Evolutionary conservation across 2,113 vertebrate genomes (phyloP).

Genomic region (Sinocyclocheilus rhinocerous): DNA sequence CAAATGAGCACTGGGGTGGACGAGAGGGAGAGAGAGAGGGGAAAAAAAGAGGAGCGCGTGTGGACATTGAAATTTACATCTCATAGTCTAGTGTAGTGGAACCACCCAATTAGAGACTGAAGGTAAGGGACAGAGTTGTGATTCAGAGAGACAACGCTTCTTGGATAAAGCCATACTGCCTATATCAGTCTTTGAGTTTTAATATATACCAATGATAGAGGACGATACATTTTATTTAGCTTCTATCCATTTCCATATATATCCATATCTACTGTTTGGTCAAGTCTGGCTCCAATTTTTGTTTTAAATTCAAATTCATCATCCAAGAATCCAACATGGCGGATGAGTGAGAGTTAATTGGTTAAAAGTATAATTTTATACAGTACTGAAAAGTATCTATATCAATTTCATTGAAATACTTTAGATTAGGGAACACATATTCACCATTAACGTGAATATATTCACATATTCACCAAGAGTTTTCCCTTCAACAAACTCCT

Average conservation of each 20-base stretch:
- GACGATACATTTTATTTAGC: not conserved
- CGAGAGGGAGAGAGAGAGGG: constrained; percentile 50
- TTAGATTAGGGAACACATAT: too few species aligned
- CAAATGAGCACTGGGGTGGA: constrained; percentile 72
- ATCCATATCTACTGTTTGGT: not conserved
- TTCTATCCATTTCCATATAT: not conserved
- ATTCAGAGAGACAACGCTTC: constrained; percentile 39
- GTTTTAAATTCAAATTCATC: not conserved
- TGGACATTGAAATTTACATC: constrained; percentile 59
- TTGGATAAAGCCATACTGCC: constrained; percentile 22
- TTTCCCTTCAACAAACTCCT: too few species aligned
- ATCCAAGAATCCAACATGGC: not conserved
- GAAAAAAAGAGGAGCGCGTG: constrained; percentile 54
- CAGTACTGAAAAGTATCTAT: not conserved
- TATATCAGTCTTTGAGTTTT: not conserved
- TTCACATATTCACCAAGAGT: too few species aligned
- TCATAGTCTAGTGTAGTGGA: constrained; percentile 56
- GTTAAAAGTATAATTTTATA: not conserved
- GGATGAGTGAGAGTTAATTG: too few species aligned
- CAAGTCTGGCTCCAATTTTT: not conserved
- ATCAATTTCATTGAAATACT: not conserved
- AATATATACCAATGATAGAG: not conserved
- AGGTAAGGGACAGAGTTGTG: constrained; percentile 42
- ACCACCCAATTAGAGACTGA: constrained; percentile 59
- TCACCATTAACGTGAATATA: too few species aligned